Conservation (phyloP, 2,888 invertebrate species). For the Leptinotarsa juncta region DNA sequence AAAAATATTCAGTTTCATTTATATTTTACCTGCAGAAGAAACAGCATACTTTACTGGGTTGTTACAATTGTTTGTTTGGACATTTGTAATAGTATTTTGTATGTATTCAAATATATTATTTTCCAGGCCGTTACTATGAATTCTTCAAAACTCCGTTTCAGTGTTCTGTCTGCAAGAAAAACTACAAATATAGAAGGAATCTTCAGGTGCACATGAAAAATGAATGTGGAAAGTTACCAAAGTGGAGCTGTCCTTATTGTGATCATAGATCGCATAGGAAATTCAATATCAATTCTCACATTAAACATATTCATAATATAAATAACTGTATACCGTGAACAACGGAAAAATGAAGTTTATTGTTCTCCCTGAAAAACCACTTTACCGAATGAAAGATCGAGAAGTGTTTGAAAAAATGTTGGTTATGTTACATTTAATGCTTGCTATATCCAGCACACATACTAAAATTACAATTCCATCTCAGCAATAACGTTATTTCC, state of each 20-base stretch:
- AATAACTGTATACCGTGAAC: conserved; percentile 11
- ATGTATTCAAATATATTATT: conserved; percentile 6
- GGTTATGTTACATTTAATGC: no score
- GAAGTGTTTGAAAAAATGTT: no score
- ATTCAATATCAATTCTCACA: conserved; percentile 50
- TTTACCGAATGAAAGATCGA: no score
- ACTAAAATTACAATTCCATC: no score
- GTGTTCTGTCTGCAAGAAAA: conserved; percentile 55
- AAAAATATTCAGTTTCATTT: no score
- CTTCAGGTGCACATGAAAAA: conserved; percentile 48
- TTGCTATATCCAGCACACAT: no score
- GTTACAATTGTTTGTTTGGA: no score
- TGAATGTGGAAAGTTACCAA: conserved; percentile 46
- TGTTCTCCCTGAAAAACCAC: no score
- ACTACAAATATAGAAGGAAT: conserved; percentile 45
- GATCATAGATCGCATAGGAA: conserved; percentile 49
- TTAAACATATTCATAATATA: conserved; percentile 56
- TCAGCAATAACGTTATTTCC: no score
- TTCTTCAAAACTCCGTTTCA: conserved; percentile 13
- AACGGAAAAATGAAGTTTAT: background rate
- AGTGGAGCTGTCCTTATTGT: conserved; percentile 49
- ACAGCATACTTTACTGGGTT: background rate
- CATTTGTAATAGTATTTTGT: background rate
- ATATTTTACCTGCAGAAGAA: background rate
- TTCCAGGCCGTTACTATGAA: conserved; percentile 10